phyloP scores from a whole-genome alignment of 2,113 vertebrate genomes.

The Condylura cristata region DNA sequence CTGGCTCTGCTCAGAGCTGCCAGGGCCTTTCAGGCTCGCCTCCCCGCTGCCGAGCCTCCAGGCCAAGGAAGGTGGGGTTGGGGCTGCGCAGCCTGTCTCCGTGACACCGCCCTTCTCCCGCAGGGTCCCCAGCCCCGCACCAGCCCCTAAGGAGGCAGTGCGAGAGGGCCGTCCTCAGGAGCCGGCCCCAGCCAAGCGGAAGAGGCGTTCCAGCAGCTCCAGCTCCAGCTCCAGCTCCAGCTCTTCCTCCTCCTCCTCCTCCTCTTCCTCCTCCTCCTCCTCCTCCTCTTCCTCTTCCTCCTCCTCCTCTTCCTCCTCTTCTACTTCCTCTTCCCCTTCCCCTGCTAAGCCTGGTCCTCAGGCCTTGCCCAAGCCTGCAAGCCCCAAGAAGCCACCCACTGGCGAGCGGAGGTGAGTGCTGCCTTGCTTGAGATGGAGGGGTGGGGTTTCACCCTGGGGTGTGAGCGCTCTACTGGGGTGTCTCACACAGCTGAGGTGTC shows the following conservation, averaged over 20 bases:
- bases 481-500: slow-evolving; percentile 16
- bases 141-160: slow-evolving; percentile 74
- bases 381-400: slow-evolving; percentile 81
- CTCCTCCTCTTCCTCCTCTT: slow-evolving; percentile 71
- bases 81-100: slow-evolving; percentile 51
- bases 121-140: slow-evolving; percentile 77
- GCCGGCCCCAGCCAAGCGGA: slow-evolving; percentile 75
- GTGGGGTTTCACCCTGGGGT: slow-evolving; percentile 56
- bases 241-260: slow-evolving; percentile 67
- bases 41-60: slow-evolving; percentile 73
- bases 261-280: slow-evolving; percentile 16
- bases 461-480: slow-evolving; percentile 35
- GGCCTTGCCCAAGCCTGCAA: slow-evolving; percentile 78
- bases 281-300: slow-evolving; percentile 47
- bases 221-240: slow-evolving; percentile 80
- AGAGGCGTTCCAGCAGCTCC: slow-evolving; percentile 81
- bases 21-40: slow-evolving; percentile 64
- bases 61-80: slow-evolving; percentile 78
- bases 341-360: slow-evolving; percentile 80
- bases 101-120: slow-evolving; percentile 42
- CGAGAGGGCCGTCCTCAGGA: slow-evolving; percentile 77
- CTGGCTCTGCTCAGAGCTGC: slow-evolving; percentile 44
- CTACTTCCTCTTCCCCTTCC: slow-evolving; percentile 74
- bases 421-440: slow-evolving; percentile 21
- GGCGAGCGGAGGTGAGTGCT: slow-evolving; percentile 81